phyloP scores from a whole-genome alignment of 2,113 vertebrate species.

The Brachionichthys hirsutus region DNA sequence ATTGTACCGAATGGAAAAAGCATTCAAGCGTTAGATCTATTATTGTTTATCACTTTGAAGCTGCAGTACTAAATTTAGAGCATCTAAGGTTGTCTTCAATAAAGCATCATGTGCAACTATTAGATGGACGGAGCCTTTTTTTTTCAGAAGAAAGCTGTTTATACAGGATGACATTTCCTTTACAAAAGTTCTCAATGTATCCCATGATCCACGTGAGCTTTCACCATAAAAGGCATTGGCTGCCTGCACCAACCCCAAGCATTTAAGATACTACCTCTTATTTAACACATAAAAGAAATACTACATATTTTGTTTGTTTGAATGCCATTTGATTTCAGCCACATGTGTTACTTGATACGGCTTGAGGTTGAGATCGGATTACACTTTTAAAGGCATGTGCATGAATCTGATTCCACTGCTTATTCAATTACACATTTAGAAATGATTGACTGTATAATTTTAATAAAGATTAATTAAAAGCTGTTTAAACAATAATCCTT shows the following conservation, averaged over 20 bases:
- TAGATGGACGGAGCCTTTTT: not conserved
- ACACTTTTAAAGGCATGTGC: not conserved
- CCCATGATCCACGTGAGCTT: not conserved
- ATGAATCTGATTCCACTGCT: not conserved
- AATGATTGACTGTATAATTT: not conserved
- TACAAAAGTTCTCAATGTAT: not conserved
- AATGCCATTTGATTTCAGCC: not conserved
- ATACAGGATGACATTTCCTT: not conserved
- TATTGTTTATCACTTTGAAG: not conserved
- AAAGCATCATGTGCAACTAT: not conserved
- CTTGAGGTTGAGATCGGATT: not conserved
- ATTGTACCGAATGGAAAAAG: not conserved
- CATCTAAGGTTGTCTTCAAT: conserved; percentile 2
- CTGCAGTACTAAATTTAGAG: not conserved
- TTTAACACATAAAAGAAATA: too few relatives aligned
- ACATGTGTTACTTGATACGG: not conserved
- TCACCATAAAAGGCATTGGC: conserved; percentile 18
- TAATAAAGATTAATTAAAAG: too few relatives aligned
- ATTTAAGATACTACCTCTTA: too few relatives aligned
- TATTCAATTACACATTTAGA: conserved; percentile 4
- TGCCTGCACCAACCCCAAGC: too few relatives aligned
- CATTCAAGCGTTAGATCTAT: not conserved
- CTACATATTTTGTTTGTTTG: too few relatives aligned
- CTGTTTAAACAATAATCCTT: too few relatives aligned
- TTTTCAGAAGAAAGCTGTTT: conserved; percentile 11